These are phyloP conservation scores for Antennarius maculatus DNA, from an alignment of 2,797 vertebrate genomes.

Conservation along the genomic window DNA sequence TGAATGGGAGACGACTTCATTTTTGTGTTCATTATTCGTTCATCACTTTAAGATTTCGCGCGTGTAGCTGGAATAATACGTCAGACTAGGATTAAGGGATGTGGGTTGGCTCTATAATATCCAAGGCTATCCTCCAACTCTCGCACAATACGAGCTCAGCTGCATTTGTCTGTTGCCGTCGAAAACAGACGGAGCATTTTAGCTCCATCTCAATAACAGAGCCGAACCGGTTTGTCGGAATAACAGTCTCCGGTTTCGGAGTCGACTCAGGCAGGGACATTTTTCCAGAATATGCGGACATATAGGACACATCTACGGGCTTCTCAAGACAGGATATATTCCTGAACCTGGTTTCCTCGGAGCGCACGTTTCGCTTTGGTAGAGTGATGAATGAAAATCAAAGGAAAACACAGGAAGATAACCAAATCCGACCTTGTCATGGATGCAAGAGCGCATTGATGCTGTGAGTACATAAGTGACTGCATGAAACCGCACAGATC, in stretches of 20 bases:
- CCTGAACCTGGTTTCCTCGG: slow-evolving; percentile 7
- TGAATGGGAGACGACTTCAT: background rate
- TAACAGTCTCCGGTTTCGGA: slow-evolving; percentile 12
- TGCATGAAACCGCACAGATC: background rate
- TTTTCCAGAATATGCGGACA: slow-evolving; percentile 7
- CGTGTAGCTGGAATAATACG: slow-evolving; percentile 42
- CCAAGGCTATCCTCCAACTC: slow-evolving; percentile 61
- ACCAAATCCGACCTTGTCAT: slow-evolving; percentile 22
- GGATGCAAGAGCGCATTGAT: slow-evolving; percentile 48
- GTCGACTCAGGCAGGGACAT: slow-evolving; percentile 2
- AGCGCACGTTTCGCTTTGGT: slow-evolving; percentile 31
- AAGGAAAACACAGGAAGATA: slow-evolving; percentile 9
- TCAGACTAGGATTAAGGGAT: slow-evolving; percentile 71
- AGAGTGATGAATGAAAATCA: slow-evolving; percentile 54
- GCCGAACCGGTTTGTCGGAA: slow-evolving; percentile 16
- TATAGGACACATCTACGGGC: slow-evolving; percentile 13
- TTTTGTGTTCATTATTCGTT: background rate
- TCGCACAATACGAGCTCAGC: slow-evolving; percentile 55
- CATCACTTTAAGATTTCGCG: slow-evolving; percentile 52
- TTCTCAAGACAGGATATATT: slow-evolving; percentile 17
- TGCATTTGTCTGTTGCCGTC: slow-evolving; percentile 49
- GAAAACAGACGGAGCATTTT: slow-evolving; percentile 34
- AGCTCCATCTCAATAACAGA: slow-evolving; percentile 28
- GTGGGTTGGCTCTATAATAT: slow-evolving; percentile 68
- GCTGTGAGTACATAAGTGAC: slow-evolving; percentile 34